Conservation (phyloP, 2,113 vertebrate species). For the Montifringilla adamsi region DNA sequence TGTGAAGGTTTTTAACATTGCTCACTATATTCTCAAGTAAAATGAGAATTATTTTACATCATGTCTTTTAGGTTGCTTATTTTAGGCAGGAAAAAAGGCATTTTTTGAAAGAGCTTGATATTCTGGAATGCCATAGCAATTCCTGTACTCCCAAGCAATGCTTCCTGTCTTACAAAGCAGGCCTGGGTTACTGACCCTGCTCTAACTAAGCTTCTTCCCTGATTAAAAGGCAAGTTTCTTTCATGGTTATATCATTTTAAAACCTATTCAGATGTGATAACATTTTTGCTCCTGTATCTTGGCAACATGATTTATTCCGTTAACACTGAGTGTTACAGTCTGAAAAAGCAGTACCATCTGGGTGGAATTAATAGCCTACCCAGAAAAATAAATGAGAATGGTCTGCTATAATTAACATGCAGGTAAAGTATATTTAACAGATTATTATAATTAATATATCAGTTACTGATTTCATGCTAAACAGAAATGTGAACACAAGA, state of each 20-base stretch:
- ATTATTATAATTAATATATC: slow-evolving; percentile 85
- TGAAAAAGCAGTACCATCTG: slow-evolving; percentile 81
- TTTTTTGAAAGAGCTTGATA: slow-evolving; percentile 34
- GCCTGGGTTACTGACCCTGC: slow-evolving; percentile 25
- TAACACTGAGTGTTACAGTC: slow-evolving; percentile 74
- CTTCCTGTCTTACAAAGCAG: not conserved
- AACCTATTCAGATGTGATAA: slow-evolving; percentile 78
- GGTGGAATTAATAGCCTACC: slow-evolving; percentile 82
- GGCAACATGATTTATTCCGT: slow-evolving; percentile 82
- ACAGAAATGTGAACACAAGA: slow-evolving; percentile 74
- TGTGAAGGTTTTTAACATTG: not conserved
- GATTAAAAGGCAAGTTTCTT: slow-evolving; percentile 70
- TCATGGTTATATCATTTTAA: slow-evolving; percentile 69
- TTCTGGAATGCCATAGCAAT: slow-evolving; percentile 48
- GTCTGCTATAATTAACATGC: slow-evolving; percentile 80
- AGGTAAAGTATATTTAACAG: slow-evolving; percentile 84
- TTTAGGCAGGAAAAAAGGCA: not conserved
- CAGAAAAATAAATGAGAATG: slow-evolving; percentile 81
- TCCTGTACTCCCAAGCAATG: slow-evolving; percentile 26
- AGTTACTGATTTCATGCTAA: slow-evolving; percentile 79
- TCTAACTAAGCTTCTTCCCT: slow-evolving; percentile 48
- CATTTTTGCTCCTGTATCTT: slow-evolving; percentile 80
- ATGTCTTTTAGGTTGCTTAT: not conserved
- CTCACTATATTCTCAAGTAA: not conserved
- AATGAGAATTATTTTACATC: not conserved